Base-by-base conservation (phyloP, 2,888 invertebrate genomes). In the Sphaeridia pumilis region DNA sequence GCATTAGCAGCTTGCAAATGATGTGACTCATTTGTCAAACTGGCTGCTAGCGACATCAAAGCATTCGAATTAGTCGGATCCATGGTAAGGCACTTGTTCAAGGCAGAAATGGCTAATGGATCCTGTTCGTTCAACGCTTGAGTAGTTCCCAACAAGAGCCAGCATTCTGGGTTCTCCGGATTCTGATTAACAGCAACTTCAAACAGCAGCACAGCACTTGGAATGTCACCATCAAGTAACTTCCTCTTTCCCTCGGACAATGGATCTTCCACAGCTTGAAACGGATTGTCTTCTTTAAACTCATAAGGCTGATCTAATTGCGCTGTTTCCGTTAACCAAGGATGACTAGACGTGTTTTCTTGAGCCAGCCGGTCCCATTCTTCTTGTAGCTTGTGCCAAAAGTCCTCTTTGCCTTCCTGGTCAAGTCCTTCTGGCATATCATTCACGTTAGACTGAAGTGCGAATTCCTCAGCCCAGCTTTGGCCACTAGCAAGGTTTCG, bases 101-200 rank as follows among this genome's bases (percentile, higher is more conserved):
- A 74, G 0, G 97, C 97, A 43, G 86, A 81, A 66, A 98, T 97
- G 10, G 93, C 93, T 63, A 82, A 76, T 2, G 87, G 85, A 72
- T 98, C 97, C 73, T 85, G 93, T 74, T 99, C 98, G 74, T 98
- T 98, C 75, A 97, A 93, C 35, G 97, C 92, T 71, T 95, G 94
- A 27, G 92, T 86, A 48, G 84, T 84, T 10, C 94, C 94, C 44
- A 94, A 73, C 31, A 85, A 73, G 58, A 84, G 80, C 94, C 94
- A 94, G 1, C 84, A 85, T 71, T 88, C 84, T 0, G 79, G 75
- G 67, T 84, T 84, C 46, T 82, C 76, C 2, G 84, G 81, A 46
- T 85, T 76, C 68, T 88, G 83, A 67, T 87, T 84, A 2, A 83
- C 90, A 10, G 95, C 94, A 47, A 90, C 89, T 73, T 98, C 98